Evolutionary conservation across 2,113 vertebrate species (phyloP), one percentile per base, ranked within the genome.

Genomic region (Thamnaconus septentrionalis): DNA sequence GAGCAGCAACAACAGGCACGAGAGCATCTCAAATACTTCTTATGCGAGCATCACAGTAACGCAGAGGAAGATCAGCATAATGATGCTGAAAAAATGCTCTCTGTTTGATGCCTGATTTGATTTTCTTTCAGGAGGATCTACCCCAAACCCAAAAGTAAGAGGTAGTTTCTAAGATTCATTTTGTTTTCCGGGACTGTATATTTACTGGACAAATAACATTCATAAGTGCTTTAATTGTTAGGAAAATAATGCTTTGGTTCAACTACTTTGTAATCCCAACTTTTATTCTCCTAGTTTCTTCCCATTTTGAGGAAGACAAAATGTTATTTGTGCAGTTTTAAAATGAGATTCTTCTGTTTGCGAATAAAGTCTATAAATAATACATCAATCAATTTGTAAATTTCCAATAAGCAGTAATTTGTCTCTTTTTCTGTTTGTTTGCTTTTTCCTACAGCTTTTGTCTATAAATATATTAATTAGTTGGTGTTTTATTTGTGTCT

Each of bases 1-100:
- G 78, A 86, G 71, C 73, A 69, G 73, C 81, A 73, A 85, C 80
- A 81, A 88, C 74, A 85, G 44, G 70, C 64, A 74, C 65, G 83
- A 82, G 67, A 77, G 73, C 84, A 84, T 78, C 73, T 83, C 79
- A 40, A 71, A 56, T 61, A 69, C 62, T 42, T 79, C 53, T 60
- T 76, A 42, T 71, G 56, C 64, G 46, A 65, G 45, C 64, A 75
- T 73, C 66, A 64, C 61, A 69, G 76, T 63, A 52, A 80, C 71
- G 61, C 54, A 70, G 64, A 58, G 39, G 46, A 59, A 68, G 55
- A 52, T 12, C n/a, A 7, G 43, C 76, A 50, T 57, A 56, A 69
- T 41, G 55, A n/a, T 44, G 44, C 8, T 45, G 49, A 64, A 63
- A 11, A 9, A 55, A 49, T 10, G 41, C 11, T 55, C 31, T 7